Percentiles rank a stretch among this genome's conserved stretches.
phyloP scores from a whole-genome alignment of 2,888 invertebrate species.

The Yponomeuta malinellus region DNA sequence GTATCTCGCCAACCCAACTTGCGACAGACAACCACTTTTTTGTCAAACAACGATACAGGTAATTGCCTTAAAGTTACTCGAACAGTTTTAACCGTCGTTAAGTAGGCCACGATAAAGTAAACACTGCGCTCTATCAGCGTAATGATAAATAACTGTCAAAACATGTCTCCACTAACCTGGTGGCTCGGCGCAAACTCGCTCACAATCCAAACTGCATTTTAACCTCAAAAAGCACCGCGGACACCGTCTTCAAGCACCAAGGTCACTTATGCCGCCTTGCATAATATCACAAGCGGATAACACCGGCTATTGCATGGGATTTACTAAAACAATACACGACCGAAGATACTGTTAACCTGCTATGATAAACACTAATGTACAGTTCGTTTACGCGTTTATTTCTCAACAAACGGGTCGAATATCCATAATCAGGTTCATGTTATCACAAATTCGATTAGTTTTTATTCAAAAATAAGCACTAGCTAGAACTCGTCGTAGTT shows the following conservation, averaged over 20 bases:
- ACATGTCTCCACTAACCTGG: constrained; percentile 62
- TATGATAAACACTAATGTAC: constrained; percentile 74
- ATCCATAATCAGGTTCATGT: constrained; percentile 49
- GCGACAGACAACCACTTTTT: not conserved
- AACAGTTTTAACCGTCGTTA: constrained; percentile 23
- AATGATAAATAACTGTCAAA: constrained; percentile 46
- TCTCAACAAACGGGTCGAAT: constrained; percentile 57
- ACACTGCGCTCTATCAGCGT: constrained; percentile 45
- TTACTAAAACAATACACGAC: constrained; percentile 59
- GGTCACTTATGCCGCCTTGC: constrained; percentile 71
- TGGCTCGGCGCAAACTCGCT: constrained; percentile 66
- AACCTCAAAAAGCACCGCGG: constrained; percentile 71
- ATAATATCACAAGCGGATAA: constrained; percentile 62
- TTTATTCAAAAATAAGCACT: constrained; percentile 50
- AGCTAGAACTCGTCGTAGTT: constrained; percentile 53
- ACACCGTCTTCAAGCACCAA: constrained; percentile 65
- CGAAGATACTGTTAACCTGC: constrained; percentile 66
- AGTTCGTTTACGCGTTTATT: constrained; percentile 68
- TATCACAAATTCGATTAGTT: constrained; percentile 59
- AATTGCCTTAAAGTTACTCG: not conserved
- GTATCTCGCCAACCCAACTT: not conserved
- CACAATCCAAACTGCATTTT: constrained; percentile 73
- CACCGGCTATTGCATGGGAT: constrained; percentile 55
- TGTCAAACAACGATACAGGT: not conserved
- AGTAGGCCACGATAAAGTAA: constrained; percentile 57